Conservation (phyloP, 2,888 invertebrate species). For the Meteorus colon region DNA sequence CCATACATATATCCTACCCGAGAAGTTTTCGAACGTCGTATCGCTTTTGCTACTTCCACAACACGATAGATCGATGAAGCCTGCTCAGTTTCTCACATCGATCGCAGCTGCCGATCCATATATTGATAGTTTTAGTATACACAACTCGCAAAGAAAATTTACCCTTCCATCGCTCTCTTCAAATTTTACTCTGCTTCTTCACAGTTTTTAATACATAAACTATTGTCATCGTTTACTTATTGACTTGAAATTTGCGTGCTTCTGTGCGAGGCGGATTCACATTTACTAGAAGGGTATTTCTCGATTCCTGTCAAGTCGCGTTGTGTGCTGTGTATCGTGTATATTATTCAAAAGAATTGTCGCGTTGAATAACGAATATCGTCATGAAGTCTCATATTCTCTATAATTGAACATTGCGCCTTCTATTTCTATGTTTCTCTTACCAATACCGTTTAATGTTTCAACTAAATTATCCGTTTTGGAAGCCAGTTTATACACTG, state of each 20-base stretch:
- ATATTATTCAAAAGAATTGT: not conserved
- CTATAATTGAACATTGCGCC: too few species aligned
- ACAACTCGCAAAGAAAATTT: not conserved
- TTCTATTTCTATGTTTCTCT: too few species aligned
- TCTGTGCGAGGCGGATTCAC: not conserved
- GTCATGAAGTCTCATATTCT: too few species aligned
- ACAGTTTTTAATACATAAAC: not conserved
- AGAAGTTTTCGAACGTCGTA: conserved; percentile 9
- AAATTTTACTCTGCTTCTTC: not conserved
- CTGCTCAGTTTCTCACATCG: not conserved
- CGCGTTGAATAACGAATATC: not conserved
- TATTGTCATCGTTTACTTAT: not conserved
- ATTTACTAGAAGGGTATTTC: not conserved
- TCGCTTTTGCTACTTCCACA: conserved; percentile 7
- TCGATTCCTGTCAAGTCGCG: not conserved
- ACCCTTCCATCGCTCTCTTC: too few species aligned
- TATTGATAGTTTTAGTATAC: not conserved
- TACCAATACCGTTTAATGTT: too few species aligned
- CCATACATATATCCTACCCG: not conserved
- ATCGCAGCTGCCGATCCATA: conserved; percentile 23
- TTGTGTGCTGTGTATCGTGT: not conserved
- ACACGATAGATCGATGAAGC: conserved; percentile 17
- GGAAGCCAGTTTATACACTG: too few species aligned
- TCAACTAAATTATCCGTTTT: too few species aligned
- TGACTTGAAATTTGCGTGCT: not conserved